These are phyloP conservation scores for Oegoconia quadripuncta DNA, from an alignment of 2,888 invertebrate species.

Conservation along the genomic window DNA sequence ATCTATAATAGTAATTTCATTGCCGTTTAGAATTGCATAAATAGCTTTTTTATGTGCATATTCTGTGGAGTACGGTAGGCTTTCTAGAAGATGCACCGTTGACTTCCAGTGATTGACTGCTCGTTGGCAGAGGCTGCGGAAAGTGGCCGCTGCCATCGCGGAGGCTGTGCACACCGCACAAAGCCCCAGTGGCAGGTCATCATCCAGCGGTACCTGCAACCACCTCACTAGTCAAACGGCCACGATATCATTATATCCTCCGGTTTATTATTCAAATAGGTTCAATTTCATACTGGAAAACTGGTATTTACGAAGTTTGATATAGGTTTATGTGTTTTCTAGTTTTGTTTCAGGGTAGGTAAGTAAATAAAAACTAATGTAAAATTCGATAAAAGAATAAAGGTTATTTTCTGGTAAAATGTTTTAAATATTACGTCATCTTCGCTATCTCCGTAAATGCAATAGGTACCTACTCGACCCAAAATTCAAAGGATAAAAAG, in stretches of 20 bases:
- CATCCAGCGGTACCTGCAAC: constrained; percentile 61
- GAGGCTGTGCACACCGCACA: constrained; percentile 50
- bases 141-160: constrained; percentile 48
- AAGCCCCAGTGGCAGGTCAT: constrained; percentile 53
- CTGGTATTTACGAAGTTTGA: neutral
- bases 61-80: constrained; percentile 28
- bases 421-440: neutral
- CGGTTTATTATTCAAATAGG: neutral
- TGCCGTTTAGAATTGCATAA: constrained; percentile 36
- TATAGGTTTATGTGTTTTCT: neutral
- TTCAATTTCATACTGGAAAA: neutral
- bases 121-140: constrained; percentile 45
- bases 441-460: neutral
- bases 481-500: no score
- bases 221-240: constrained; percentile 58
- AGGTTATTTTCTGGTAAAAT: no score
- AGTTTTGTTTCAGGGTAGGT: no score
- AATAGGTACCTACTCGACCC: no score
- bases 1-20: constrained; percentile 35
- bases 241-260: constrained; percentile 43
- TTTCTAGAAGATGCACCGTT: constrained; percentile 37
- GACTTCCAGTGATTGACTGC: constrained; percentile 44
- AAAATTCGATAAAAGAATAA: no score
- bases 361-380: no score
- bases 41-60: constrained; percentile 22